Base-by-base conservation (phyloP, 2,888 invertebrate species). In the Leucozona laternaria region DNA sequence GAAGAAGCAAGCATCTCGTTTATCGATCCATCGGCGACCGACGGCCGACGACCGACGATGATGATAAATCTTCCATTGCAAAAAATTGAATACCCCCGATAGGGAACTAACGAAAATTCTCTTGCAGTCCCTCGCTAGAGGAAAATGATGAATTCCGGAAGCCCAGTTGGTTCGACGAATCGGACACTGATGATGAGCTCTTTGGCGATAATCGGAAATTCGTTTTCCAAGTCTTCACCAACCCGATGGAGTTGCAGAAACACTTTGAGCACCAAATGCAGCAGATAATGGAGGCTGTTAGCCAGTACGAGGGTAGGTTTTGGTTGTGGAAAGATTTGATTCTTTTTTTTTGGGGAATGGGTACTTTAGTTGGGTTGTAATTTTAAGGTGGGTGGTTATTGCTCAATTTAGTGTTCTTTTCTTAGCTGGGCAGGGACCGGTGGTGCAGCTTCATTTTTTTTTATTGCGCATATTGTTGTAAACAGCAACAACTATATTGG, bases 261-360 rank as follows among this genome's bases (percentile, higher is more conserved):
- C 94, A 94, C 88, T 95, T 95, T 89, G 95, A 95, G 89, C 92
- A 94, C 10, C 94, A 95, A 90, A 93, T 95, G 92, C 93, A 94
- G 83, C 93, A 93, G 70, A 92, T 95, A 81, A 89, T 95, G 88
- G 94, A 93, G 83, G 92, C 91, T 60, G 93, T 95, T 88, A 93
- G 93, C 22, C 91, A 92, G 50, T 89, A 90, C 57, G 92, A 92
- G 45, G 91, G 92, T 90, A 81, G 82, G 70, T 43, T 40, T 71
- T 53, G 50, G 28, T 20, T 25, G 37, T 28, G n/a, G 31, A 11
- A 15, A 15, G 25, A 1, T 15, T 13, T 60, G 8, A 6, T 37
- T 37, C 1, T 17, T 8, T 6, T 22, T 25, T 22, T 22, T 60
- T 7, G 48, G 48, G 64, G 76, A 34, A 53, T 20, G 13, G 40